Evolutionary conservation across 2,888 invertebrate species (phyloP).

Genomic region (Encarsia formosa): DNA sequence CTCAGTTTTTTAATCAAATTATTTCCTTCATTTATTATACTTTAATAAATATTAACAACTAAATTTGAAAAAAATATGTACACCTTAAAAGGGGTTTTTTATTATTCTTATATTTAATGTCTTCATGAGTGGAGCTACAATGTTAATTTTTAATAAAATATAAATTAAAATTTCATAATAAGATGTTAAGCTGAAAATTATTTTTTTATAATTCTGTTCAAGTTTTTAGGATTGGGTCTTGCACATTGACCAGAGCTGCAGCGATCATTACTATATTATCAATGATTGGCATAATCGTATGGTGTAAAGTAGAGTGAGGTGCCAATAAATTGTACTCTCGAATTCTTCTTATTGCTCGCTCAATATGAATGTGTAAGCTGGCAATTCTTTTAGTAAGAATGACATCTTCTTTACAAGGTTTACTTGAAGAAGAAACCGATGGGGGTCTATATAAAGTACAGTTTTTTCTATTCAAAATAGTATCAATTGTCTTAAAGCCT

Average conservation of each 20-base stretch:
- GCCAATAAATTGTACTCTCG: conserved; percentile 20
- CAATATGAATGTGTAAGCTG: conserved; percentile 38
- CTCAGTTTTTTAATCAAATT: no score
- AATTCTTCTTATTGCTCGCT: conserved; percentile 33
- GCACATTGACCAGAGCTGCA: neutral
- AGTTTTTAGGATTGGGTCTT: neutral
- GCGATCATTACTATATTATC: conserved; percentile 11
- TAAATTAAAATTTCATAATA: no score
- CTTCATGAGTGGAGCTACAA: no score
- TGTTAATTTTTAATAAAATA: no score
- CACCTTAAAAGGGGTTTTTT: no score
- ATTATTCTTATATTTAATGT: no score
- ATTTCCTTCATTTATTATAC: no score
- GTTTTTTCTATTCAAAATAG: conserved; percentile 7
- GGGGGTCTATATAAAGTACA: conserved; percentile 18
- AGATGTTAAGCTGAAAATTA: no score
- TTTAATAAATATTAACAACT: no score
- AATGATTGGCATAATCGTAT: neutral
- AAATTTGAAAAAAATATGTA: no score
- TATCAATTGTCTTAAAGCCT: conserved; percentile 25
- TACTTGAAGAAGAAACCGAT: conserved; percentile 3
- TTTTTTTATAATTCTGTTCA: no score
- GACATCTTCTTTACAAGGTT: conserved; percentile 27
- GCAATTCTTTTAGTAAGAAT: conserved; percentile 34
- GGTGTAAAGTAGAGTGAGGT: conserved; percentile 14